A percentile compares a stretch with the other conserved stretches of the same genome.
Conservation (phyloP, 2,113 vertebrate species). For the Rynchops niger region DNA sequence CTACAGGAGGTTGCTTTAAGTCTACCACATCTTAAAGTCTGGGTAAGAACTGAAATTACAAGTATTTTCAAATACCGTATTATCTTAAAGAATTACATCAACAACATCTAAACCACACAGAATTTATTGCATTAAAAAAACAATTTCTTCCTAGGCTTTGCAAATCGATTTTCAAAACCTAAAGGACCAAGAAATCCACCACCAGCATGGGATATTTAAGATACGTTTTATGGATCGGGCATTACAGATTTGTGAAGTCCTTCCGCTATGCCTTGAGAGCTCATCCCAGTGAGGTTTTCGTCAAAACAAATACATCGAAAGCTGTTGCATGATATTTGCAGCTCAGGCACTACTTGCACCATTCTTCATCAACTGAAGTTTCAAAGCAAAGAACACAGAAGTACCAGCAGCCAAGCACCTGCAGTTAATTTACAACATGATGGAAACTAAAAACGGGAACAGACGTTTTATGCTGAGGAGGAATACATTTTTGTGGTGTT, state of each 20-base stretch:
- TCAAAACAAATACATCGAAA: background rate
- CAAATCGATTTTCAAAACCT: slow-evolving; percentile 88
- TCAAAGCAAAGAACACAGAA: background rate
- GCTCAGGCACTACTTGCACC: background rate
- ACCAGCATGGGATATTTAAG: slow-evolving; percentile 83
- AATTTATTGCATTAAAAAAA: background rate
- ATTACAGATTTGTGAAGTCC: background rate
- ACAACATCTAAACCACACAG: background rate
- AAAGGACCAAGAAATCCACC: slow-evolving; percentile 92
- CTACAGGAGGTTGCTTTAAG: background rate
- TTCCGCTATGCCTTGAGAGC: background rate
- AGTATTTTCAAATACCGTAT: background rate
- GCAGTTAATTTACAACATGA: background rate
- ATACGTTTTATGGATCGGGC: background rate
- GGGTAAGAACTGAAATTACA: background rate
- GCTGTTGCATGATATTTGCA: background rate
- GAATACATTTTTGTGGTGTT: background rate
- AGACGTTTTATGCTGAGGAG: background rate
- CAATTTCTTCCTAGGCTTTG: slow-evolving; percentile 81
- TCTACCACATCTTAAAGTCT: background rate
- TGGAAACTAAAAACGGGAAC: background rate
- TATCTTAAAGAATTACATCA: background rate
- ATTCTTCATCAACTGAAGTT: background rate
- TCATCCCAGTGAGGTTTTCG: background rate
- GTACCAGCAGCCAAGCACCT: background rate